Percentiles rank a stretch among this genome's conserved stretches.
These are phyloP conservation scores for Arion vulgaris DNA, from an alignment of 1,140 invertebrate species.

Conservation along the genomic window DNA sequence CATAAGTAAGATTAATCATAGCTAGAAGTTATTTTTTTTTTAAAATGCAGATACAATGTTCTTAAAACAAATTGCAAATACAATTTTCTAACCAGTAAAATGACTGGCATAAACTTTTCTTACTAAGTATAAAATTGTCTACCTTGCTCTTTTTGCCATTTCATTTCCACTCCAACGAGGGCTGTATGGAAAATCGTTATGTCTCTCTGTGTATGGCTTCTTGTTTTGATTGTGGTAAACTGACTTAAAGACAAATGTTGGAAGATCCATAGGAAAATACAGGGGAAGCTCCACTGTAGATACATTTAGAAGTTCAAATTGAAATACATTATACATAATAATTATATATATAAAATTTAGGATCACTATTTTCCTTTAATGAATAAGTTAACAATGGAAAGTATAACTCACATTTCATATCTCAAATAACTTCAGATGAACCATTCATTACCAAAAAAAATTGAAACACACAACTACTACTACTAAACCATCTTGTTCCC, in stretches of 20 bases:
- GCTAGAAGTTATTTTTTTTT: no score
- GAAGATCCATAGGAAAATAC: slow-evolving; percentile 69
- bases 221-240: slow-evolving; percentile 70
- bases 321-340: neutral
- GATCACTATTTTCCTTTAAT: no score
- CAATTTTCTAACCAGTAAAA: no score
- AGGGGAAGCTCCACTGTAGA: slow-evolving; percentile 68
- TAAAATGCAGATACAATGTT: no score
- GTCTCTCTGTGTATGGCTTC: slow-evolving; percentile 64
- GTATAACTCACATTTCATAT: no score
- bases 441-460: no score
- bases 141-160: slow-evolving; percentile 71
- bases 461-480: no score
- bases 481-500: no score
- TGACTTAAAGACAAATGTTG: slow-evolving; percentile 70
- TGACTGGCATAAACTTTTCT: neutral
- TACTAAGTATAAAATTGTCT: neutral
- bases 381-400: no score
- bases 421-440: no score
- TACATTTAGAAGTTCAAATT: slow-evolving; percentile 10
- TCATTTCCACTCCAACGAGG: slow-evolving; percentile 70
- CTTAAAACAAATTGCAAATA: neutral
- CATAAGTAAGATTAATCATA: no score
- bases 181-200: slow-evolving; percentile 70
- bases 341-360: no score